Base-by-base conservation (phyloP, 2,797 vertebrate genomes). In the Dipus sagitta region DNA sequence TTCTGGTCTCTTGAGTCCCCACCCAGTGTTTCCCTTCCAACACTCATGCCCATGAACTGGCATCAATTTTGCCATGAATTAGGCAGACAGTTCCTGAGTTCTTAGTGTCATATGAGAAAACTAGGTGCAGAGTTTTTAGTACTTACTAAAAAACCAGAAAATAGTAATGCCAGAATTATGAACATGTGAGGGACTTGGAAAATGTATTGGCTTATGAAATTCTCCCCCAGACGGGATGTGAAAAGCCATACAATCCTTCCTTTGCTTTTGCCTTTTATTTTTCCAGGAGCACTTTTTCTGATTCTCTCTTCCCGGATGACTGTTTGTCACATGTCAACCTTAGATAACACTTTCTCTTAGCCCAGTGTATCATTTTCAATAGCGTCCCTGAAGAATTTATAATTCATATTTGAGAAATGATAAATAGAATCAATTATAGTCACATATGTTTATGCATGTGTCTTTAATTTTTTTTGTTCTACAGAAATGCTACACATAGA, bases 41-140 rank as follows among this genome's bases (percentile, higher is more conserved):
- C 38, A 18, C 26, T 68, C n/a, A 68, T 23, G 85, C 18, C 18
- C 1, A 2, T 17, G 38, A 42, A 11, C 77, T 87, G 5, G 24
- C 18, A 15, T 42, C 18, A 32, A 54, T 54, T 23, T 32, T 18
- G 13, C 6, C 7, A 7, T 9, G 14, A 64, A 26, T 30, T 79
- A 26, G 24, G 67, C 47, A 89, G 28, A 78, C 2, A 20, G 5
- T 86, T 15, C 60, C 58, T 42, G 15, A 75, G 65, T 68, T 81
- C 64, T 80, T n/a, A 86, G 58, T 83, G 54, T 64, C 54, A 78
- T 38, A 28, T 23, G 70, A 79, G 30, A 86, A 92, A 91, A 60
- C 11, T 54, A 83, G 68, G 20, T 32, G 4, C 24, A 71, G 83
- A 84, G 17, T 20, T 28, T 60, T 90, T 67, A 28, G 58, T 28